Conservation (phyloP, 2,797 vertebrate species). For the Gephyroberyx darwinii region DNA sequence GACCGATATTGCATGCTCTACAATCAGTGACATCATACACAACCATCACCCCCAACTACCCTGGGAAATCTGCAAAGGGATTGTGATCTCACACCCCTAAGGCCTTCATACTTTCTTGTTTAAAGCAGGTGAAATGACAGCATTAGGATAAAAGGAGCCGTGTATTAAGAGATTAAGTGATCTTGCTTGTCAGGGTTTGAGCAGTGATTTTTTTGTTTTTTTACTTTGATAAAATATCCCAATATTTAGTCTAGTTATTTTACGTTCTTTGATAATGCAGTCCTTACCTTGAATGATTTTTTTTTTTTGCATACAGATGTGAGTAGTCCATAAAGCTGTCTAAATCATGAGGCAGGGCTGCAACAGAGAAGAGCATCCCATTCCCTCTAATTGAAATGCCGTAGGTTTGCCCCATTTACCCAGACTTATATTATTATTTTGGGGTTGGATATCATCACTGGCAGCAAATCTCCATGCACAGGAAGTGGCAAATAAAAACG, state of each 20-base stretch:
- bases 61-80: constrained; percentile 48
- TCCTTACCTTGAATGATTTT: constrained; percentile 4
- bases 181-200: constrained; percentile 18
- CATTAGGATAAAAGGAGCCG: constrained; percentile 33
- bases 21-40: constrained; percentile 75
- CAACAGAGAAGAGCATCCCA: no score
- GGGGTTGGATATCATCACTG: no score
- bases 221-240: background rate
- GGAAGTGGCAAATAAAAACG: no score
- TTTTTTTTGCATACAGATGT: background rate
- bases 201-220: constrained; percentile 6
- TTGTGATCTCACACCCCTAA: constrained; percentile 45
- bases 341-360: no score
- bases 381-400: no score
- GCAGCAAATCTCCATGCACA: no score
- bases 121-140: constrained; percentile 46
- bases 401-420: no score
- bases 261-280: no score
- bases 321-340: no score
- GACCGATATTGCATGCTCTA: constrained; percentile 62
- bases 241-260: background rate
- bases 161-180: constrained; percentile 23
- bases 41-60: constrained; percentile 49
- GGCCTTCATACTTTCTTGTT: constrained; percentile 6
- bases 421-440: no score